These are phyloP conservation scores for Pachyramphus minor DNA, from an alignment of 2,113 vertebrate species.

Conservation along the genomic window DNA sequence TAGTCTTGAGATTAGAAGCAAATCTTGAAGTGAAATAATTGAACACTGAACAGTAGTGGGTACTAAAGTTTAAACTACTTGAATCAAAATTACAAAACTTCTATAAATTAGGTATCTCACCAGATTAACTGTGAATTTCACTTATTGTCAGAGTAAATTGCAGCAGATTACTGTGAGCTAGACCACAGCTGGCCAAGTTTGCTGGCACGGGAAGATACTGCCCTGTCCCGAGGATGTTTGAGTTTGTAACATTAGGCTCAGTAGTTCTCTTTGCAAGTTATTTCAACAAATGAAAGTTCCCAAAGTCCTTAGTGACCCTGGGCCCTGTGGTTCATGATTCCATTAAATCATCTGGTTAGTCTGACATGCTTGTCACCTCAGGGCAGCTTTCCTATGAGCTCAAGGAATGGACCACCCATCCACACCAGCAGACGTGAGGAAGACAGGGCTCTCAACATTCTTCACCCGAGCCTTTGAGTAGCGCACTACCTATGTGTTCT, in stretches of 20 bases:
- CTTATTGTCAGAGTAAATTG: neutral
- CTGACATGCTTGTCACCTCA: accelerated
- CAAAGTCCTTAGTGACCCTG: neutral
- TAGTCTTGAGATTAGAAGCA: neutral
- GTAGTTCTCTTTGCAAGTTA: neutral
- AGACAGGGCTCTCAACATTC: neutral
- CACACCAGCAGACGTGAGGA: accelerated
- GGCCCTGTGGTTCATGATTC: neutral
- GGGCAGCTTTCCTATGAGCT: neutral
- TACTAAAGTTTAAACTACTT: neutral
- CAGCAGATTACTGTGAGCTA: neutral
- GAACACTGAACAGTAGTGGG: neutral
- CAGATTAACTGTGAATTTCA: neutral
- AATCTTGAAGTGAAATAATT: neutral
- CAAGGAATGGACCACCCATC: neutral
- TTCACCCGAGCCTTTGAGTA: neutral
- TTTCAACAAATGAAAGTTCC: neutral
- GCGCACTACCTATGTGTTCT: neutral
- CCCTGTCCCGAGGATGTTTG: neutral
- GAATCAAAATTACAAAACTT: neutral
- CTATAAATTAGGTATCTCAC: neutral
- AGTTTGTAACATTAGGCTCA: neutral
- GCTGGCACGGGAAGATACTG: neutral
- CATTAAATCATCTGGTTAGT: neutral
- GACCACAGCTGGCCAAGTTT: neutral